A percentile compares a stretch with the other conserved stretches of the same genome.
Evolutionary conservation across 2,113 vertebrate genomes (phyloP).

Genomic region (Loxodonta africana): DNA sequence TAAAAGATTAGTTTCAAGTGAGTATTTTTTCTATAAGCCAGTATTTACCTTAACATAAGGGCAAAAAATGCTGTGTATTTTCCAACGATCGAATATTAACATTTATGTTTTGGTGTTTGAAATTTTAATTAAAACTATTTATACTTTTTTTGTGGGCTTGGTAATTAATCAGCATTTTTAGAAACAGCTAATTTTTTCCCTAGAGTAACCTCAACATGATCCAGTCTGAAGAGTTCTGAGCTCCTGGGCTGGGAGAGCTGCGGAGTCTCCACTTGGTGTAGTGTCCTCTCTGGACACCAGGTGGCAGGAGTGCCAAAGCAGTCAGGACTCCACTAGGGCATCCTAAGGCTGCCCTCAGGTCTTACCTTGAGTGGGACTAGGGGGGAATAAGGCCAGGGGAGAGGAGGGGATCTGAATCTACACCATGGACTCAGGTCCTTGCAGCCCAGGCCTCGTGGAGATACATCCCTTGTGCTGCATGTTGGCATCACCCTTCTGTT

Average conservation of each 20-base stretch:
- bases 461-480: too few relatives aligned
- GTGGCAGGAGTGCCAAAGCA: background rate
- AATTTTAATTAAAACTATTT: constrained; percentile 76
- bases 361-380: too few relatives aligned
- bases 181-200: background rate
- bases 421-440: fast-evolving
- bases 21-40: background rate
- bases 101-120: constrained; percentile 60
- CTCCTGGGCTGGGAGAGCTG: too few relatives aligned
- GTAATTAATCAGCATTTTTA: background rate
- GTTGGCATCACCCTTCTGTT: background rate
- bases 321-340: fast-evolving
- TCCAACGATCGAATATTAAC: constrained; percentile 45
- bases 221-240: background rate
- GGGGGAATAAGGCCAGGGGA: background rate
- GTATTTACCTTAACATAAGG: constrained; percentile 24
- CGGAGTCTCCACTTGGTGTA: fast-evolving
- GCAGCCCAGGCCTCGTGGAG: too few relatives aligned
- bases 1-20: constrained; percentile 29
- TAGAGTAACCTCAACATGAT: background rate
- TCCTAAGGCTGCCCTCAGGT: background rate
- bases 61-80: constrained; percentile 37
- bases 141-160: background rate
- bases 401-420: background rate
- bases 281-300: background rate